Evolutionary conservation across 2,888 invertebrate genomes (phyloP).

Genomic region (Zaprionus obscuricornis): DNA sequence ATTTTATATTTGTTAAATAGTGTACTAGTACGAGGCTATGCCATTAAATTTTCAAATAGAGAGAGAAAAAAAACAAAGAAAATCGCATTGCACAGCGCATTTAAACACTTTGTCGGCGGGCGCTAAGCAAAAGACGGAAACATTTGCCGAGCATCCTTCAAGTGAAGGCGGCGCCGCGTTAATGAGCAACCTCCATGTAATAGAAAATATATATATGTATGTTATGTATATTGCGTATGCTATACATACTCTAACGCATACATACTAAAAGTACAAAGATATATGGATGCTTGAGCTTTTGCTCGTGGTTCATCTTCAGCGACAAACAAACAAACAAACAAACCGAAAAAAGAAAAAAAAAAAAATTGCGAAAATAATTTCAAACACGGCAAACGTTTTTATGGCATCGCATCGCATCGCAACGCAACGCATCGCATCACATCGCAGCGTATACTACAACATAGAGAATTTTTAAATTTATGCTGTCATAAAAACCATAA

Average conservation of each 20-base stretch:
- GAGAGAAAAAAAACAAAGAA: constrained; percentile 18
- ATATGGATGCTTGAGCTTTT: background rate
- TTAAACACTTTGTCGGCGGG: constrained; percentile 42
- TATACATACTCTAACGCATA: constrained; percentile 6
- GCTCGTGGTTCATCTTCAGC: constrained; percentile 29
- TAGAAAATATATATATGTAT: constrained; percentile 38
- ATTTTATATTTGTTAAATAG: too few species aligned
- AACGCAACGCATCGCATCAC: constrained; percentile 44
- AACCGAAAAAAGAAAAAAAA: constrained; percentile 1
- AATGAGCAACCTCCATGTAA: constrained; percentile 59
- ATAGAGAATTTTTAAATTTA: constrained; percentile 75
- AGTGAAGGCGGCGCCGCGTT: constrained; percentile 51
- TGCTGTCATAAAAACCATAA: constrained; percentile 77
- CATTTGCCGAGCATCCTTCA: constrained; percentile 64
- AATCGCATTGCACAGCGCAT: constrained; percentile 33
- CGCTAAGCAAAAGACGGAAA: constrained; percentile 44
- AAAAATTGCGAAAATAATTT: constrained; percentile 57
- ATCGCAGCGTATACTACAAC: too few species aligned
- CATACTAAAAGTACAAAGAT: constrained; percentile 2
- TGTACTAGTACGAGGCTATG: constrained; percentile 23
- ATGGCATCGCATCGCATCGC: constrained; percentile 58
- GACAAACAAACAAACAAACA: background rate
- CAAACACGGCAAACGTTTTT: constrained; percentile 54
- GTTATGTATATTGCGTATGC: constrained; percentile 25
- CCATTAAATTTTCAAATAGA: constrained; percentile 56